Base-by-base conservation (phyloP, 64 coral and sea anemone species). In the Montipora foliosa region DNA sequence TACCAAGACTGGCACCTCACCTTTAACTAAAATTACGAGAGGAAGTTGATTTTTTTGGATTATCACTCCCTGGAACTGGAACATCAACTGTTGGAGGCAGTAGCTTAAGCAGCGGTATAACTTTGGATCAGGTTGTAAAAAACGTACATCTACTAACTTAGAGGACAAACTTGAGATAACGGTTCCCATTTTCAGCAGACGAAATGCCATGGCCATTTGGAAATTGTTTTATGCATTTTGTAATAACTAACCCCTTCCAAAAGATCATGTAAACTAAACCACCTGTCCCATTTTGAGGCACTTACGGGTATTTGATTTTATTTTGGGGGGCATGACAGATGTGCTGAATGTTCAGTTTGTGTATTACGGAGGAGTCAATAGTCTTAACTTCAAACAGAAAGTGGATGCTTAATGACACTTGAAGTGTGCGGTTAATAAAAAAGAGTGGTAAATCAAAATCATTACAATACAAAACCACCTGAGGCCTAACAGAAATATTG, bases 101-200 rank as follows among this genome's bases (percentile, higher is more conserved):
- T 47, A 77, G 79, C 46, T 53, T 95, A 4, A 70, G 68, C 53
- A 95, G 53, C 75, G 80, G 93, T n/a, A 76, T 95, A 49, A 87
- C 72, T 45, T 87, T 91, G 22, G 74, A 79, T 70, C 70, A 67
- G 17, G 68, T 91, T 50, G 69, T 95, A 3, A 51, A 91, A 58
- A 62, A 88, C 75, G 21, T 85, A 7, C 15, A 49, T 61, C 50
- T 78, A 17, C 74, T 91, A 16, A 95, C 49, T 15, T 91, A 64
- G 80, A 79, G 61, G 88, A 95, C 47, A 79, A 91, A 45, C 77
- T 91, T 24, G 72, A 87, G 68, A 13, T 17, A 52, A 62, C 17
- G 45, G 15, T 95, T 50, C 94, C 94, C 71, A 75, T 95, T 48
- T 95, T 73, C 66, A 80, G 88, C 60, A 53, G 84, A 59, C 66